Evolutionary conservation across 1,140 invertebrate genomes (phyloP).

Genomic region (Eueides isabella): DNA sequence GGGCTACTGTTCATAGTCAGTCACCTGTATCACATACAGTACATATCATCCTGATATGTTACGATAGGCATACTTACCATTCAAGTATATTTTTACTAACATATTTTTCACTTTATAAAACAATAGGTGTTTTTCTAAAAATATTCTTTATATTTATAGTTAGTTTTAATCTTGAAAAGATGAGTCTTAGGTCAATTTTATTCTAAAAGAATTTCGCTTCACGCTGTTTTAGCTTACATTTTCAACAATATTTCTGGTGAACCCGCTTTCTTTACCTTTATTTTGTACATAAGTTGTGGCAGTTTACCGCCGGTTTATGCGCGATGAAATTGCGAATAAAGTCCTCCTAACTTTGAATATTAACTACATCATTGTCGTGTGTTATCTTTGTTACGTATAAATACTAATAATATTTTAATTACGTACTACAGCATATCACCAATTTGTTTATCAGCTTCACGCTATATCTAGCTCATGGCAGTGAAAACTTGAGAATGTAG

Average conservation of each 20-base stretch:
- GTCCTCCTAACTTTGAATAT: constrained; percentile 1
- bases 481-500: too few species aligned
- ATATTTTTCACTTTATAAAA: not conserved
- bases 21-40: too few species aligned
- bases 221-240: not conserved
- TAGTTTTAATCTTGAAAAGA: not conserved
- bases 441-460: not conserved
- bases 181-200: not conserved
- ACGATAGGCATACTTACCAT: too few species aligned
- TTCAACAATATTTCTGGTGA: not conserved
- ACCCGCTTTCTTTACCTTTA: not conserved
- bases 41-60: too few species aligned
- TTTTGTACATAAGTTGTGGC: constrained; percentile 1
- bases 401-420: not conserved
- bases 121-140: not conserved
- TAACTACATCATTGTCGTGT: not conserved
- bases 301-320: not conserved
- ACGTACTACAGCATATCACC: too few species aligned
- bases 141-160: not conserved
- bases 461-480: too few species aligned
- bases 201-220: not conserved
- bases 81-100: too few species aligned
- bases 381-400: not conserved
- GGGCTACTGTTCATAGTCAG: too few species aligned
- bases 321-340: constrained; percentile 5